A percentile compares a stretch with the other conserved stretches of the same genome.
Conservation (phyloP, 2,888 invertebrate genomes). For the Pterostichus madidus region DNA sequence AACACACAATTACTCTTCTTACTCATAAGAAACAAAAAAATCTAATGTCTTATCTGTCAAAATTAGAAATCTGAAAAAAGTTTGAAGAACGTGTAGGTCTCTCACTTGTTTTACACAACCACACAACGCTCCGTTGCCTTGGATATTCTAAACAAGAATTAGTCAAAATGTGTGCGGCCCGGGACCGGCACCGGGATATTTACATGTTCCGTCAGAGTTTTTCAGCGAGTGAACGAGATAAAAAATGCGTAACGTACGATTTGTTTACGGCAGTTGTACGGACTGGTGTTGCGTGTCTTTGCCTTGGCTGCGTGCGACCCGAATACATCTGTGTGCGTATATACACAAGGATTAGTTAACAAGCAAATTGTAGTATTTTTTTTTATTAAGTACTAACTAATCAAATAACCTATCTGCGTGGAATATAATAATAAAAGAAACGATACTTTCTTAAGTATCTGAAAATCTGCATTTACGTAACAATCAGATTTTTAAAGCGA, state of each 20-base stretch:
- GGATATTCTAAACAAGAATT: slow-evolving; percentile 48
- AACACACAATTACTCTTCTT: slow-evolving; percentile 38
- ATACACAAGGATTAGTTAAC: too few species aligned
- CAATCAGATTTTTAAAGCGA: too few species aligned
- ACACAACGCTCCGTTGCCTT: neutral
- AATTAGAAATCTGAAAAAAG: slow-evolving; percentile 5
- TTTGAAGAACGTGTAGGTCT: slow-evolving; percentile 14
- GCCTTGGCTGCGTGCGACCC: slow-evolving; percentile 1
- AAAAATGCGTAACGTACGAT: slow-evolving; percentile 47
- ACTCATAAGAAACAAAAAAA: slow-evolving; percentile 32
- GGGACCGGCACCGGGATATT: slow-evolving; percentile 7
- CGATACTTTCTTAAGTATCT: too few species aligned
- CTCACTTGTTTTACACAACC: neutral
- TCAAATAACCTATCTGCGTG: too few species aligned
- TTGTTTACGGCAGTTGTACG: slow-evolving; percentile 25
- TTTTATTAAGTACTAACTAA: too few species aligned
- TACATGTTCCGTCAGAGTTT: slow-evolving; percentile 49
- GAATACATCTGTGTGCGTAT: neutral
- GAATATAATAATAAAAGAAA: too few species aligned
- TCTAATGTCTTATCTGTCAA: slow-evolving; percentile 37
- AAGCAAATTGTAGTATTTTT: too few species aligned
- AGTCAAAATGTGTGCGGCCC: slow-evolving; percentile 47
- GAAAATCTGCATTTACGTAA: too few species aligned
- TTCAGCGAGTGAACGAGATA: slow-evolving; percentile 25
- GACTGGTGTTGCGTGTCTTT: neutral